These are phyloP conservation scores for Thermophis baileyi DNA, from an alignment of 2,113 vertebrate genomes.

Conservation along the genomic window DNA sequence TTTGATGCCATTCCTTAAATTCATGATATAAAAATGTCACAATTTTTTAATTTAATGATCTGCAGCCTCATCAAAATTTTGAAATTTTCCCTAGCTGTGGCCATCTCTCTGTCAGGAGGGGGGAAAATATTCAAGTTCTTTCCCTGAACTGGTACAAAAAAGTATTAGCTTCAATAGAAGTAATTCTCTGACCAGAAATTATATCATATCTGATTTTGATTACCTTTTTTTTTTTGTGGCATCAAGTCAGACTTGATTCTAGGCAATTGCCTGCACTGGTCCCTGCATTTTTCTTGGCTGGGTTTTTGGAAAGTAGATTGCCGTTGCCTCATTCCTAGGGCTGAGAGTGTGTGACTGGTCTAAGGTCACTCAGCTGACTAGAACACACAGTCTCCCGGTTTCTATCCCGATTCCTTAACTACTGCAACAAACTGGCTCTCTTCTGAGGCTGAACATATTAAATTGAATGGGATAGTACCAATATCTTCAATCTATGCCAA, in stretches of 20 bases:
- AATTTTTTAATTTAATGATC: neutral
- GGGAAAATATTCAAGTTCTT: neutral
- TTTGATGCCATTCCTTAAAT: neutral
- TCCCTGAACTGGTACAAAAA: neutral
- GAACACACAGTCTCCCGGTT: neutral
- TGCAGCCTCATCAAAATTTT: neutral
- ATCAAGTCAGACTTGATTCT: neutral
- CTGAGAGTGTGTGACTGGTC: neutral
- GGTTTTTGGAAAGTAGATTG: neutral
- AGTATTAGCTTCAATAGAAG: neutral
- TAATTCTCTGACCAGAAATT: neutral
- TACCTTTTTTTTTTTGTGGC: neutral
- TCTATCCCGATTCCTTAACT: neutral
- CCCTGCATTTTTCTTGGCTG: neutral
- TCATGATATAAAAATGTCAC: neutral
- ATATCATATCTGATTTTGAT: neutral
- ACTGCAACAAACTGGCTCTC: neutral
- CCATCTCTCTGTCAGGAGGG: neutral
- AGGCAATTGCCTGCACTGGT: neutral
- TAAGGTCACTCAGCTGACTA: neutral
- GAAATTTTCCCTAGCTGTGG: neutral
- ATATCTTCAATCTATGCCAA: neutral
- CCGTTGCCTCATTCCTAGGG: neutral
- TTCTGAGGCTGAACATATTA: neutral
- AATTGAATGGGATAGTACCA: neutral